These are phyloP conservation scores for Pteria penguin DNA, from an alignment of 2,888 invertebrate species.

Conservation along the genomic window DNA sequence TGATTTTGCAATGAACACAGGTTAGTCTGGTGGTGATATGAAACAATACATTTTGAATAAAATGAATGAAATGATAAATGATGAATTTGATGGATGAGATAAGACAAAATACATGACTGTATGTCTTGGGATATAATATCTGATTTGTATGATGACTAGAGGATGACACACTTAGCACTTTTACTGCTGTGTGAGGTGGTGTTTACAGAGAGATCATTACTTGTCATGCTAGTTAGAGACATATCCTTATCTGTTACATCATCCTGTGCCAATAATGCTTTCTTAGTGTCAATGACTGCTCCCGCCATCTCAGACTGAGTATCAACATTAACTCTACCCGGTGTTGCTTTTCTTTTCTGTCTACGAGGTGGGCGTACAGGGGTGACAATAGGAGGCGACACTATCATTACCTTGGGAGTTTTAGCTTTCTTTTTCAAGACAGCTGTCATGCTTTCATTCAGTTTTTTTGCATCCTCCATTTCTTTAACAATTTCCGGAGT, in stretches of 20 bases:
- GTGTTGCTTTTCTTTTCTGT: not conserved
- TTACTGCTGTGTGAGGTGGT: constrained; percentile 12
- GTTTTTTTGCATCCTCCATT: constrained; percentile 1
- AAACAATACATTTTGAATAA: no score
- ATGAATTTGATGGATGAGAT: no score
- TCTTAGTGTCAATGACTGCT: not conserved
- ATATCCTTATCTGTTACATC: not conserved
- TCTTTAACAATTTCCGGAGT: not conserved
- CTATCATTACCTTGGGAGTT: not conserved
- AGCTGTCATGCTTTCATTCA: constrained; percentile 9
- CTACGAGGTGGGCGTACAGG: not conserved
- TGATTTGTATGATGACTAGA: constrained; percentile 6
- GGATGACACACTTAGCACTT: constrained; percentile 14
- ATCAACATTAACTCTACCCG: not conserved
- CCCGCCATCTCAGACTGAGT: not conserved
- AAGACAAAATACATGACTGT: no score
- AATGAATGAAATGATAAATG: no score
- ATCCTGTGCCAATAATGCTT: not conserved
- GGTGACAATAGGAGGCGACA: not conserved
- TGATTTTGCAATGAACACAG: no score
- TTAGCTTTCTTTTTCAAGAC: constrained; percentile 11
- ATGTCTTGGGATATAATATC: no score
- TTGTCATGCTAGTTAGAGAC: not conserved
- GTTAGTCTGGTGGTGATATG: no score
- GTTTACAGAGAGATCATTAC: constrained; percentile 5